Conservation (phyloP, 1,140 invertebrate genomes). For the Drosophila lacteicornis region DNA sequence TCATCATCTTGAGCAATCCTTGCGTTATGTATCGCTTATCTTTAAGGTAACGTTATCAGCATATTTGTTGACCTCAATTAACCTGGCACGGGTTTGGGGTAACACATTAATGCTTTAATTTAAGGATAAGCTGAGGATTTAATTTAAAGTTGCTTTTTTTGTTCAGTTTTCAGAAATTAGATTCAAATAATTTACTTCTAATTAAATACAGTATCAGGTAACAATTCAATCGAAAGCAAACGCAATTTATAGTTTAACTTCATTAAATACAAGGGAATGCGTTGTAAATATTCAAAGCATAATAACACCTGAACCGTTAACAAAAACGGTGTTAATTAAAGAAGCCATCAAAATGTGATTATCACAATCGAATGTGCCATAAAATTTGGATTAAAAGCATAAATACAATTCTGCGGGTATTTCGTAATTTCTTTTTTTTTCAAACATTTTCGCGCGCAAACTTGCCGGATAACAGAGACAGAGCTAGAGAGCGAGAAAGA, state of each 20-base stretch:
- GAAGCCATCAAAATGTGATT: constrained; percentile 7
- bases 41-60: constrained; percentile 13
- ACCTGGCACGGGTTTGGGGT: not conserved
- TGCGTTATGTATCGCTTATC: constrained; percentile 48
- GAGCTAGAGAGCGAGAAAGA: not conserved
- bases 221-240: not conserved
- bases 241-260: not conserved
- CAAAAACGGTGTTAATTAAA: constrained; percentile 12
- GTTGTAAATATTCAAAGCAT: not conserved
- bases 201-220: not conserved
- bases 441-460: constrained; percentile 48
- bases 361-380: constrained; percentile 21
- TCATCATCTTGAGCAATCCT: constrained; percentile 72
- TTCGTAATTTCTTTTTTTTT: constrained; percentile 34
- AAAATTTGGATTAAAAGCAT: constrained; percentile 28
- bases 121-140: too few relatives aligned
- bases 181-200: not conserved
- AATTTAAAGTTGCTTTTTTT: too few relatives aligned
- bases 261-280: not conserved
- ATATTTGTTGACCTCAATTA: constrained; percentile 29
- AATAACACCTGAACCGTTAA: constrained; percentile 9
- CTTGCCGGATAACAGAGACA: constrained; percentile 12
- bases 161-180: not conserved
- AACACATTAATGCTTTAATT: too few relatives aligned
- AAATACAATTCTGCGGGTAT: constrained; percentile 22